These are phyloP conservation scores for Hermodice carunculata DNA, from an alignment of 2,888 invertebrate species.

Conservation along the genomic window DNA sequence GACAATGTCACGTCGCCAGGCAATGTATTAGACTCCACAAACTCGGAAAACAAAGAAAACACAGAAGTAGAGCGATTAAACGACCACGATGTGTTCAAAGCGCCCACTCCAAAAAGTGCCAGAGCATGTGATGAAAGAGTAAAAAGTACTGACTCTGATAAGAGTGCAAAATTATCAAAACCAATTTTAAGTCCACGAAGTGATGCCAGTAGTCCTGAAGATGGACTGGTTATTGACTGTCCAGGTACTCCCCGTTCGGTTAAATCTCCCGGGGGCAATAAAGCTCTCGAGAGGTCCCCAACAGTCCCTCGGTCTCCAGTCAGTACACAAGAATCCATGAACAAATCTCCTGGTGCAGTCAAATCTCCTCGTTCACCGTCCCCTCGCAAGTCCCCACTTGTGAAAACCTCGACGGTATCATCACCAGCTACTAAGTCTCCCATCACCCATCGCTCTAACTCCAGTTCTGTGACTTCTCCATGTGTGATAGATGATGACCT, in stretches of 20 bases:
- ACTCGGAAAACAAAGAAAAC: constrained; percentile 31
- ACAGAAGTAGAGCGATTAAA: neutral
- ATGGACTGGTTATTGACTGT: constrained; percentile 68
- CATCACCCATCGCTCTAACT: neutral
- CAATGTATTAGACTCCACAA: neutral
- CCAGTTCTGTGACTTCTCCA: constrained; percentile 57
- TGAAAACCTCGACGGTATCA: neutral
- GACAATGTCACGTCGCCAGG: no score
- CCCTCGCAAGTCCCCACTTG: neutral
- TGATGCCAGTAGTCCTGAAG: constrained; percentile 67
- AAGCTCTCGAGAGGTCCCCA: constrained; percentile 3
- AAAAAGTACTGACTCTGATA: neutral
- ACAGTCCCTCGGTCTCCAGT: constrained; percentile 4
- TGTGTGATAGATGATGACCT: constrained; percentile 90
- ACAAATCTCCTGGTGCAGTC: neutral
- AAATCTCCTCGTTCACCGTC: constrained; percentile 12
- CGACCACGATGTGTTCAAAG: constrained; percentile 51
- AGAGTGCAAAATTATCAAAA: neutral
- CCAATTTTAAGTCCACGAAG: constrained; percentile 50
- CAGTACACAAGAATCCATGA: no score
- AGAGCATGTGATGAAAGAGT: constrained; percentile 5
- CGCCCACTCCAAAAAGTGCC: constrained; percentile 50
- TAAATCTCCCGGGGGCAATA: constrained; percentile 9
- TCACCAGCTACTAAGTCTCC: constrained; percentile 23
- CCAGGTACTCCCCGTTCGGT: constrained; percentile 43